Evolutionary conservation across 2,113 vertebrate genomes (phyloP), one percentile per base, ranked within the genome.

Genomic region (Cnemophilus loriae): DNA sequence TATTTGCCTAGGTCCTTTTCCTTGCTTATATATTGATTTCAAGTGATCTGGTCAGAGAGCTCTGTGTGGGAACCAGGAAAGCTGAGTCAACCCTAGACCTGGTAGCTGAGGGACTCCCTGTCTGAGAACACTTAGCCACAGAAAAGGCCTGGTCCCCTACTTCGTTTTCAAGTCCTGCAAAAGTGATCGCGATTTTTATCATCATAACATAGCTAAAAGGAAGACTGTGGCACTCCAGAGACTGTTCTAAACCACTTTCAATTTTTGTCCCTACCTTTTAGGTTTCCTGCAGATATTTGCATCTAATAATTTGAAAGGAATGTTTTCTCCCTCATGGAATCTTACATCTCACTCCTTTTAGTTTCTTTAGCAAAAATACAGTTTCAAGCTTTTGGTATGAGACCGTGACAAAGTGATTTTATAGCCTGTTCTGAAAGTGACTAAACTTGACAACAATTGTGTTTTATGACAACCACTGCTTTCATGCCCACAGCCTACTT

Each of bases 401-500:
- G 96, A 97, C 97, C 91, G 89, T 98, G 97, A 98, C 97, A 93
- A 98, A 98, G 87, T 98, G 97, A 96, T 98, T 98, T 98, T 97
- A 92, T 93, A 98, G 97, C 84, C 90, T 76, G 65, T 95, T 93
- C 95, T 96, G 97, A 96, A 96, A 97, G 95, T 97, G 97, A 97
- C 97, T 98, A 94, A 98, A 98, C 91, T 97, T 97, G 97, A 97
- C 98, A 97, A 98, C 96, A 97, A 97, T 98, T 98, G 98, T 97
- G 57, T 97, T 97, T 97, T 97, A 95, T 98, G 97, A 97, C 98
- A 98, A 96, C 92, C 79, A 96, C 77, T 89, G 96, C 98, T 98
- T 98, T 98, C 92, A 97, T 97, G 97, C 97, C 90, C 84, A 59
- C 30, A 74, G 94, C 87, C 94, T 97, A 69, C 97, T 98, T 98